Evolutionary conservation across 2,888 invertebrate species (phyloP), one percentile per base, ranked within the genome.

Genomic region (Pseudococcus longispinus): DNA sequence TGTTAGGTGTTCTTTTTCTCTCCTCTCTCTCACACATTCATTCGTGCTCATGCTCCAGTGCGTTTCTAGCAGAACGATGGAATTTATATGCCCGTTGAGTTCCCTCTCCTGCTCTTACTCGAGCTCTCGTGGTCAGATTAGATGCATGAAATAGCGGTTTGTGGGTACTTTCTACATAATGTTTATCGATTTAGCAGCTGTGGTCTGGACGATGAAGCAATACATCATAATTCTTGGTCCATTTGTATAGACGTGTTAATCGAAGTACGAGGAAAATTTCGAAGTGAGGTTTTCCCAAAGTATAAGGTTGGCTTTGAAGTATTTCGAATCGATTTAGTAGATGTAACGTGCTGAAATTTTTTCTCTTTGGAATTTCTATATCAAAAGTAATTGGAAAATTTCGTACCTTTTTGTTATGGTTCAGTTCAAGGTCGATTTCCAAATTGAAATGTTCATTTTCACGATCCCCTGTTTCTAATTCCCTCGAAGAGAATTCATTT

Each of bases 111-210:
- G 37, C 37, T 23, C 60, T 23, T 8, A 23, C 60, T 60, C 23
- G 23, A 5, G n/a, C 23, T 23, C 60, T 60, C 13, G 70, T 32
- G 15, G 23, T 26, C 11, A 70, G 70, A 70, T 70, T 70, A 70
- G 29, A 23, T 23, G 60, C 18, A 70, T 70, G 70, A 29, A 70
- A 70, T 70, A 70, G 70, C 70, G 70, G 70, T 70, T 70, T 32
- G 70, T 70, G 70, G 70, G 70, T 29, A 70, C 70, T 70, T 70
- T 70, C 70, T 70, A 70, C 29, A 29, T 70, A 70, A 70, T 70
- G 32, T 70, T 70, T 29, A 70, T 70, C 70, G 70, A 70, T 70
- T 70, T 23, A 60, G 23, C 70, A 18, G 29, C 18, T 70, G 70
- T 70, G 70, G 70, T 70, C 29, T 32, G 6, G 18, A 11, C 15